These are phyloP conservation scores for Planiliza haematocheilus DNA, from an alignment of 2,113 vertebrate genomes.

Conservation along the genomic window DNA sequence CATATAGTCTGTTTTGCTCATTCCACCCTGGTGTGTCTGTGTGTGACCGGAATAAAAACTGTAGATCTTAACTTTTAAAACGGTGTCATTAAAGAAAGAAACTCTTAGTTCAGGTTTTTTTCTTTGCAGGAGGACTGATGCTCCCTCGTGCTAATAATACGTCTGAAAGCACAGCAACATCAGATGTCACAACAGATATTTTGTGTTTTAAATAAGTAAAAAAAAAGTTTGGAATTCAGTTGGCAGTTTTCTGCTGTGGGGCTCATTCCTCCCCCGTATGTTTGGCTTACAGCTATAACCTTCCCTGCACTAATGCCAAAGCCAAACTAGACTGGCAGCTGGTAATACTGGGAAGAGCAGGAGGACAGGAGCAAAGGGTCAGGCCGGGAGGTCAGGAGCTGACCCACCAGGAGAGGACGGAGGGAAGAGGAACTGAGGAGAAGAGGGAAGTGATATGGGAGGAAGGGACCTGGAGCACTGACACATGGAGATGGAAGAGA, in stretches of 20 bases:
- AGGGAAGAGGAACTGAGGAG: constrained; percentile 43
- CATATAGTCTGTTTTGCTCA: neutral
- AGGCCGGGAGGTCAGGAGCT: constrained; percentile 56
- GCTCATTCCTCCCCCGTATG: neutral
- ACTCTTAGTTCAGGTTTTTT: neutral
- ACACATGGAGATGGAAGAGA: constrained; percentile 54
- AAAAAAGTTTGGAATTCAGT: constrained; percentile 20
- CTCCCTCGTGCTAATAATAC: neutral
- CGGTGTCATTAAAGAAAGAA: neutral
- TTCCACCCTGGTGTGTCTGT: neutral
- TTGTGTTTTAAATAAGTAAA: constrained; percentile 44
- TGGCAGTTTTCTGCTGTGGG: neutral
- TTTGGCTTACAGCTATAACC: constrained; percentile 28
- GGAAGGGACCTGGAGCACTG: constrained; percentile 51
- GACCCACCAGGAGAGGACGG: constrained; percentile 57
- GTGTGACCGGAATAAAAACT: constrained; percentile 5
- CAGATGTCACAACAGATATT: constrained; percentile 23
- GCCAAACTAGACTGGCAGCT: constrained; percentile 56
- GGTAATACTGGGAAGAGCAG: constrained; percentile 58
- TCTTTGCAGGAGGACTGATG: constrained; percentile 6
- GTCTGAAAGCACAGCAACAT: neutral
- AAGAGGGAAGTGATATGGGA: constrained; percentile 64
- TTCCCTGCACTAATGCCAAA: constrained; percentile 19
- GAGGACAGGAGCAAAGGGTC: constrained; percentile 48
- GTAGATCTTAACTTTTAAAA: neutral